phyloP scores from a whole-genome alignment of 2,113 vertebrate genomes.

The Empidonax traillii region DNA sequence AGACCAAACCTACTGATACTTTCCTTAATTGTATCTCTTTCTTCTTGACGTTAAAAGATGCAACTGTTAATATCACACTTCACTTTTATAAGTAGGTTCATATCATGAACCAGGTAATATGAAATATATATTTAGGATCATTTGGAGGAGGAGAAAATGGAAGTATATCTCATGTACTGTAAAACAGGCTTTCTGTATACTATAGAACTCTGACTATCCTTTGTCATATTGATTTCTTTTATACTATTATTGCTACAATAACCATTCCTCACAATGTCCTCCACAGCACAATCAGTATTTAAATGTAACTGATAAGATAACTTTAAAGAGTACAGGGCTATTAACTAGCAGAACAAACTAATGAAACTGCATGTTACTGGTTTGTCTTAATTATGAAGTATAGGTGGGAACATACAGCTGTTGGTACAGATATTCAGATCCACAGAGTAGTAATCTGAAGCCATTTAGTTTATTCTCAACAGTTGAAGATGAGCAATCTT shows the following conservation, averaged over 20 bases:
- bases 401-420: neutral
- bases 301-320: neutral
- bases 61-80: slow-evolving; percentile 28
- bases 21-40: slow-evolving; percentile 41
- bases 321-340: neutral
- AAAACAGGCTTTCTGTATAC: neutral
- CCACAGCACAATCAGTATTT: neutral
- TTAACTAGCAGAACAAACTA: neutral
- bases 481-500: neutral
- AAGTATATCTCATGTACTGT: neutral
- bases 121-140: slow-evolving; percentile 20
- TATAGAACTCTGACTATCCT: neutral
- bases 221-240: slow-evolving; percentile 43
- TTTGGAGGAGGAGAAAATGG: slow-evolving; percentile 1
- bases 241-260: slow-evolving; percentile 17
- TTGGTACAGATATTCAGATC: neutral
- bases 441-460: neutral
- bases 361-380: neutral
- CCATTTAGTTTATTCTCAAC: neutral
- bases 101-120: neutral
- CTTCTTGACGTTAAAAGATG: slow-evolving; percentile 62
- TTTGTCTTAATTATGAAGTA: neutral
- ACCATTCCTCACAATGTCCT: neutral
- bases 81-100: slow-evolving; percentile 23
- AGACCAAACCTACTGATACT: slow-evolving; percentile 45